Conservation (phyloP, 2,888 invertebrate species). For the Macrosoma leucophasiata region DNA sequence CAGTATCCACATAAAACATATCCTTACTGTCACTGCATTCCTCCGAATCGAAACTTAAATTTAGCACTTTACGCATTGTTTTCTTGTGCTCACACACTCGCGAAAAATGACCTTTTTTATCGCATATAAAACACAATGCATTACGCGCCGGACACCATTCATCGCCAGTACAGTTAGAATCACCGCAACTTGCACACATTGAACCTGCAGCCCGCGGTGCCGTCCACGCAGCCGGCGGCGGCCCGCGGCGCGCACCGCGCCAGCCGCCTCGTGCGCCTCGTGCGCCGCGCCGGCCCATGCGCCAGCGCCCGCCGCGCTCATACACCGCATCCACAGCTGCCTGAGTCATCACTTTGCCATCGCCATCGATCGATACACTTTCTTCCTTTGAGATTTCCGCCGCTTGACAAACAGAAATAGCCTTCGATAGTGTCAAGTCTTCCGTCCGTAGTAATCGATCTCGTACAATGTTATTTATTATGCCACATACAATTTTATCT, state of each 20-base stretch:
- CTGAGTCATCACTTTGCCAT: not conserved
- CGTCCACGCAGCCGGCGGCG: constrained; percentile 1
- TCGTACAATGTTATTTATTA: constrained; percentile 10
- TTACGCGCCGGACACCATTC: too few relatives aligned
- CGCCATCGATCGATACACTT: constrained; percentile 1
- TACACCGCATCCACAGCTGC: not conserved
- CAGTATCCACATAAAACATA: constrained; percentile 2
- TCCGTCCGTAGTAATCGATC: constrained; percentile 19
- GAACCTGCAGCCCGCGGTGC: not conserved
- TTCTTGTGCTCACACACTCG: constrained; percentile 5
- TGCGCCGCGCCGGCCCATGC: not conserved
- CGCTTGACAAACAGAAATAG: constrained; percentile 20
- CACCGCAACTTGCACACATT: too few relatives aligned
- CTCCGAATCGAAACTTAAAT: not conserved
- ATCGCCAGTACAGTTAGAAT: not conserved
- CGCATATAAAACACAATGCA: constrained; percentile 6
- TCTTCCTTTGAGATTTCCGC: constrained; percentile 6
- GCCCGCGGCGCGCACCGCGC: too few relatives aligned
- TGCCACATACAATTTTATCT: constrained; percentile 19
- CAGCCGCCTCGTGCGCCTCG: not conserved
- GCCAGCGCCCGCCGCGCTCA: not conserved
- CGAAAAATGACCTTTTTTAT: constrained; percentile 5
- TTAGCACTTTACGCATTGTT: constrained; percentile 4
- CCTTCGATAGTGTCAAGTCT: constrained; percentile 14
- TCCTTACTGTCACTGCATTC: constrained; percentile 4